Conservation (phyloP, 2,113 vertebrate species). For the Pampusana beccarii region DNA sequence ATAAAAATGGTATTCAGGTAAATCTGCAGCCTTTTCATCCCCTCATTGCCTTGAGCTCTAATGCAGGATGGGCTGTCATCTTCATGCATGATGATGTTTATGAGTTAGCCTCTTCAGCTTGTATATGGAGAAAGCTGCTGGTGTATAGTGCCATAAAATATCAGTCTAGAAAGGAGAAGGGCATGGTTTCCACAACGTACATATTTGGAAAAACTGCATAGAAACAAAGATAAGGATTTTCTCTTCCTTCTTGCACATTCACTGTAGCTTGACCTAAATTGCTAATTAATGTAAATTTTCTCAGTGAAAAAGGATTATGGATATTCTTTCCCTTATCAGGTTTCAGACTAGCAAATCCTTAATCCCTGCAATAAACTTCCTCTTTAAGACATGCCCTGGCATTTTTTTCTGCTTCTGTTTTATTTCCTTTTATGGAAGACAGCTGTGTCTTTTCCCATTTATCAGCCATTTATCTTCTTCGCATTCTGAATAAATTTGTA, state of each 20-base stretch:
- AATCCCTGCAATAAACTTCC: constrained; percentile 33
- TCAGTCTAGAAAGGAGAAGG: neutral
- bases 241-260: neutral
- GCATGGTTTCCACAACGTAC: neutral
- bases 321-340: constrained; percentile 44
- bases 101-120: neutral
- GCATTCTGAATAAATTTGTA: constrained; percentile 11
- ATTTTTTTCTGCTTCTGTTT: neutral
- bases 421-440: neutral
- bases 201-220: neutral
- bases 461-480: constrained; percentile 27
- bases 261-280: constrained; percentile 45
- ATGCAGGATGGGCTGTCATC: neutral
- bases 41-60: neutral
- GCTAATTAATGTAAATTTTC: constrained; percentile 67
- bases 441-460: constrained; percentile 9
- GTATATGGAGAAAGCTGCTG: neutral
- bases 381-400: neutral
- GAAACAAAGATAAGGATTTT: constrained; percentile 1
- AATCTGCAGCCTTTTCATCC: neutral
- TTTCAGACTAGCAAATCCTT: constrained; percentile 40
- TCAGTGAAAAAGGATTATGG: constrained; percentile 32
- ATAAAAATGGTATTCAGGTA: constrained; percentile 14
- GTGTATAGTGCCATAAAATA: neutral
- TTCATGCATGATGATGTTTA: neutral